Evolutionary conservation across 1,140 invertebrate species (phyloP).

Genomic region (Hyles vespertilio): DNA sequence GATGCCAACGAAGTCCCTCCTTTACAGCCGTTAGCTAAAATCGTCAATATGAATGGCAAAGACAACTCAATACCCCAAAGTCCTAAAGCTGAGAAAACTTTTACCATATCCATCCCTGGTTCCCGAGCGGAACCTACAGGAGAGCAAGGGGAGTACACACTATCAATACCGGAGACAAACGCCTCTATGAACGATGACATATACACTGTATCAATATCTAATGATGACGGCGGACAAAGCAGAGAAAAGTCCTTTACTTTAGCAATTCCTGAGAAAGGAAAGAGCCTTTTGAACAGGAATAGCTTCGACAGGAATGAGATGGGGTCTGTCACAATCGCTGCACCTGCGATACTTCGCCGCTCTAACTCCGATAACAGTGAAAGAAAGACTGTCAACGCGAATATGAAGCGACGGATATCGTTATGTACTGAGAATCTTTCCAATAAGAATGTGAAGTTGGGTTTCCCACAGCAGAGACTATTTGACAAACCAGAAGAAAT

Average conservation of each 20-base stretch:
- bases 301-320: constrained; percentile 53
- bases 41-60: constrained; percentile 53
- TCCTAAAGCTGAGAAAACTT: constrained; percentile 55
- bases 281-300: constrained; percentile 65
- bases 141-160: constrained; percentile 67
- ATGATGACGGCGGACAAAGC: constrained; percentile 56
- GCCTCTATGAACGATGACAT: constrained; percentile 71
- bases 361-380: constrained; percentile 72
- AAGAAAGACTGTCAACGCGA: constrained; percentile 54
- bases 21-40: constrained; percentile 56
- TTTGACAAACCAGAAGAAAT: constrained; percentile 33
- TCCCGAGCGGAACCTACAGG: constrained; percentile 70
- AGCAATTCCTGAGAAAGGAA: constrained; percentile 70
- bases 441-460: constrained; percentile 38
- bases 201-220: constrained; percentile 70
- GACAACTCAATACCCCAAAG: constrained; percentile 48
- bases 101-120: constrained; percentile 60
- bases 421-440: constrained; percentile 59
- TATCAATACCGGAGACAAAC: constrained; percentile 73
- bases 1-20: constrained; percentile 62
- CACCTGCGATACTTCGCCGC: constrained; percentile 66
- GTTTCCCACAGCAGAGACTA: constrained; percentile 24
- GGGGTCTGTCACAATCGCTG: constrained; percentile 42
- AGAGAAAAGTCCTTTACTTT: constrained; percentile 65
- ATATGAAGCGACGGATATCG: constrained; percentile 64